These are phyloP conservation scores for Drosophila miranda DNA, from an alignment of 1,140 invertebrate species.

Conservation along the genomic window DNA sequence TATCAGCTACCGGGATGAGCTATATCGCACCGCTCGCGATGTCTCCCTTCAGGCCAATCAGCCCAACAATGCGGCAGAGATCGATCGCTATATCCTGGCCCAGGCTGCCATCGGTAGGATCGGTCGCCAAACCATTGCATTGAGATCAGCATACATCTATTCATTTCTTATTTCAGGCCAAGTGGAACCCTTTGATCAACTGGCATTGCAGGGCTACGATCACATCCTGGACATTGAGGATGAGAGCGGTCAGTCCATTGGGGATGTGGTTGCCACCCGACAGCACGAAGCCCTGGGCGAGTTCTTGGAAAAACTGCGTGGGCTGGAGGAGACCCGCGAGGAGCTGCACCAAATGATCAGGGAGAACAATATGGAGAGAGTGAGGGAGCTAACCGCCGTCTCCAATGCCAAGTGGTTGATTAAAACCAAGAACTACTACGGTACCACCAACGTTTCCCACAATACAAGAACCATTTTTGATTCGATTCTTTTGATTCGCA, in stretches of 20 bases:
- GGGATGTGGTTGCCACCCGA: constrained; percentile 86
- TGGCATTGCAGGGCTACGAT: constrained; percentile 93
- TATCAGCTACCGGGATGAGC: constrained; percentile 90
- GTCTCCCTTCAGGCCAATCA: constrained; percentile 91
- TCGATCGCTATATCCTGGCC: constrained; percentile 90
- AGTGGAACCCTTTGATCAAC: constrained; percentile 88
- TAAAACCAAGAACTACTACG: constrained; percentile 88
- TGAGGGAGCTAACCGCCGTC: constrained; percentile 85
- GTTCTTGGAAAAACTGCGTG: constrained; percentile 86
- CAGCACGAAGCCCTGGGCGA: constrained; percentile 86
- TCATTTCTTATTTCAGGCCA: constrained; percentile 85
- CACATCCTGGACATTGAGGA: constrained; percentile 92
- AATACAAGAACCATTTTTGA: background rate
- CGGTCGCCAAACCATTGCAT: background rate
- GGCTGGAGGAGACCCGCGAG: constrained; percentile 90
- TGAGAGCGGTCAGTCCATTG: constrained; percentile 86
- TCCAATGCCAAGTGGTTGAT: constrained; percentile 87
- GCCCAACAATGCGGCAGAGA: constrained; percentile 90
- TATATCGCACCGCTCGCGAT: constrained; percentile 93
- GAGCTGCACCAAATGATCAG: constrained; percentile 89
- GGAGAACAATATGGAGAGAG: constrained; percentile 85
- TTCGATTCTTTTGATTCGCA: background rate
- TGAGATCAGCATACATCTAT: background rate
- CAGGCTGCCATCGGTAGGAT: constrained; percentile 89
- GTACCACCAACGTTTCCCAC: constrained; percentile 43